Base-by-base conservation (phyloP, 2,113 vertebrate genomes). In the Gambusia holbrooki region DNA sequence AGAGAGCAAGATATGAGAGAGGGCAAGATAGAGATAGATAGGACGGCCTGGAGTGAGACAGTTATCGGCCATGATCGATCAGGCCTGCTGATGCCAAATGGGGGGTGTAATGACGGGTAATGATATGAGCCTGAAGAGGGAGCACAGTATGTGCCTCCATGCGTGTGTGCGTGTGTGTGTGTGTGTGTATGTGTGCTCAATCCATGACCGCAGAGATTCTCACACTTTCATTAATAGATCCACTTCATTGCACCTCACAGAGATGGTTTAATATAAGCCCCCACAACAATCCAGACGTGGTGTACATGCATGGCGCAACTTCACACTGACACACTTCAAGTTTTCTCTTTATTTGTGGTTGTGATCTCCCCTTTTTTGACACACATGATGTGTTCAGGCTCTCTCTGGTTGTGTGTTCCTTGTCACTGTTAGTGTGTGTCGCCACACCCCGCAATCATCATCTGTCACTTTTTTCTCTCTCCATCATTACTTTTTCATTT, bases 51-150 rank as follows among this genome's bases (percentile, higher is more conserved):
- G 81, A 90, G 89, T 87, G 88, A 93, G 90, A 89, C 90, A 90
- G 88, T 91, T 93, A 93, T 93, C 85, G 89, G 87, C 87, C 75
- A 17, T 89, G 90, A 94, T 94, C 91, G 91, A 95, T 95, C 91
- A 84, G 86, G 90, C 84, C 74, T 81, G 85, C 89, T 91, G 85
- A 90, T 92, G 93, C 93, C 92, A 94, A 94, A 94, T 92, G 91
- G 93, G 91, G 93, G 89, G 91, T 92, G 93, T 93, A 94, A 93
- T 93, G 92, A 92, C 89, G 87, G 92, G 90, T 94, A 94, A 94
- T 93, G 91, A 93, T 94, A 93, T 90, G 87, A 94, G 91, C 82
- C 90, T 88, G 81, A 87, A 88, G 85, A 84, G 63, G 69, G 84
- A 84, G 75, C 80, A 74, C 63, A 66, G 80, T 68, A 78, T 73